phyloP scores from a whole-genome alignment of 1,140 invertebrate species.

The Bombus waltoni region DNA sequence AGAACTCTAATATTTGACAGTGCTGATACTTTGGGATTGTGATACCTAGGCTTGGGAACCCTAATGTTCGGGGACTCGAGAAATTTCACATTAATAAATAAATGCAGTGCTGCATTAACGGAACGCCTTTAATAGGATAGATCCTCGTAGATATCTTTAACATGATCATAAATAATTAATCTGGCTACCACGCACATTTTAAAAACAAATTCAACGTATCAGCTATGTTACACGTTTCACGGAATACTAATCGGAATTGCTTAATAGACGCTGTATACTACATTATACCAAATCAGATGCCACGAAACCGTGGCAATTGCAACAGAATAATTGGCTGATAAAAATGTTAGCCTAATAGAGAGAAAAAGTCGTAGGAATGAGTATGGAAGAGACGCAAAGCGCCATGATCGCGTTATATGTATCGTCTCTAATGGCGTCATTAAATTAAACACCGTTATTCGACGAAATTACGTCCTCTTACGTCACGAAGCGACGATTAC shows the following conservation, averaged over 20 bases:
- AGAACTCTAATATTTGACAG: no score
- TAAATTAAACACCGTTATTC: conserved; percentile 27
- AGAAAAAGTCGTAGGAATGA: not conserved
- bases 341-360: not conserved
- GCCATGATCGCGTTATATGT: not conserved
- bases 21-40: no score
- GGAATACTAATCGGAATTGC: not conserved
- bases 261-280: not conserved
- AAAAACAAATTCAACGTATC: not conserved
- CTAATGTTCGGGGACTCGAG: no score
- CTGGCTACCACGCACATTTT: accelerated
- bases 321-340: not conserved
- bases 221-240: not conserved
- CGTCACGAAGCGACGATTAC: conserved; percentile 20
- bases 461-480: conserved; percentile 31
- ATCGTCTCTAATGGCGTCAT: not conserved
- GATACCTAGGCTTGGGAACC: no score
- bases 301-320: conserved; percentile 2
- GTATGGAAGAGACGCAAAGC: no score
- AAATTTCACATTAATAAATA: not conserved
- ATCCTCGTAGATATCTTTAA: not conserved
- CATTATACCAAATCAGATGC: no score
- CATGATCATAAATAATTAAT: not conserved
- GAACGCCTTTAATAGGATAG: no score
- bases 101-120: not conserved